Evolutionary conservation across 2,113 vertebrate species (phyloP).

Genomic region (Isurus oxyrinchus): DNA sequence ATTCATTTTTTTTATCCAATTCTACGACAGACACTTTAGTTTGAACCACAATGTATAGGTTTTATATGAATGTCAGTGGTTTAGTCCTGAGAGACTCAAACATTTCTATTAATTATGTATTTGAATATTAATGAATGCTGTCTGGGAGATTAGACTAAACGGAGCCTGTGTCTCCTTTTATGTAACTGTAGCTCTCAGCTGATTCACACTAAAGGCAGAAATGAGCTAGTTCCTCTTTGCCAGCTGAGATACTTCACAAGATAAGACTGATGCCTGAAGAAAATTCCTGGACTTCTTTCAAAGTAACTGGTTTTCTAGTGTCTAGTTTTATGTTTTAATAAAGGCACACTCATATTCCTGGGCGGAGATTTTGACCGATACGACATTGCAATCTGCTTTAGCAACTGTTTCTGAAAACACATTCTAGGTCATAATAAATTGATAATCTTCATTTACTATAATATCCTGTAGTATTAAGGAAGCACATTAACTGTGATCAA

Average conservation of each 20-base stretch:
- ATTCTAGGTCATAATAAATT: not conserved
- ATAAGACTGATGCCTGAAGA: constrained; percentile 18
- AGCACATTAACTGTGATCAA: not conserved
- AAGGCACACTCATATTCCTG: not conserved
- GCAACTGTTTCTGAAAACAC: not conserved
- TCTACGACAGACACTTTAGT: not conserved
- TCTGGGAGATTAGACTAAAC: constrained; percentile 24
- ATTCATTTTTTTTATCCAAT: not conserved
- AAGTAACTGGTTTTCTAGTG: not conserved
- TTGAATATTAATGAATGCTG: constrained; percentile 13
- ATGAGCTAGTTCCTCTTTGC: not conserved
- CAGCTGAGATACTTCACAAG: constrained; percentile 6
- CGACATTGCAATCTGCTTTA: not conserved
- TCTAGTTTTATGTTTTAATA: not conserved
- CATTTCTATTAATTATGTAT: not conserved
- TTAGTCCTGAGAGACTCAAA: not conserved
- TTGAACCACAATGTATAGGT: not conserved
- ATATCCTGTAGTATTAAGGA: not conserved
- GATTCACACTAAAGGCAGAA: constrained; percentile 15
- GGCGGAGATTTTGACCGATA: not conserved
- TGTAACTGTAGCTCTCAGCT: not conserved
- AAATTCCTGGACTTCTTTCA: constrained; percentile 24
- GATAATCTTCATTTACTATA: not conserved
- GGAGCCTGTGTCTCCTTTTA: constrained; percentile 13
- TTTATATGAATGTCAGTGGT: not conserved